Evolutionary conservation across 2,888 invertebrate genomes (phyloP).

Genomic region (Pedicia rivosa): DNA sequence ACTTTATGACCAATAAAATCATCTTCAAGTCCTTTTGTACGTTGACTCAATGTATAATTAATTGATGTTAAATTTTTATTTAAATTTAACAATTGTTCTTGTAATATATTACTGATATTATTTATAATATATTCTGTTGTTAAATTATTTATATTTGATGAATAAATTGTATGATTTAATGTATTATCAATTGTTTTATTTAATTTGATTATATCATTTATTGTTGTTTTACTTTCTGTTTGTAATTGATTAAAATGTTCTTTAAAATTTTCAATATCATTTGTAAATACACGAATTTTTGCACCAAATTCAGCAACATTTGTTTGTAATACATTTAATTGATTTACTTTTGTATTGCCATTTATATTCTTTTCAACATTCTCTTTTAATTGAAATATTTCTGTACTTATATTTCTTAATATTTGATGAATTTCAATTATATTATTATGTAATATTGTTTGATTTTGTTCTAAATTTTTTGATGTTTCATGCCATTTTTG

Average conservation of each 20-base stretch:
- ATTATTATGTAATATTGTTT: slow-evolving; percentile 40
- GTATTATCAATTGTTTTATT: slow-evolving; percentile 1
- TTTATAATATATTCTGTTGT: too few species aligned
- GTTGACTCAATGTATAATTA: slow-evolving; percentile 25
- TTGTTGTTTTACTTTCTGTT: slow-evolving; percentile 10
- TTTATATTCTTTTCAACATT: slow-evolving; percentile 20
- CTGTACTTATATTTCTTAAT: slow-evolving; percentile 35
- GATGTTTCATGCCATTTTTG: slow-evolving; percentile 56
- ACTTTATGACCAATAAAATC: slow-evolving; percentile 23
- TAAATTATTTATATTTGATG: too few species aligned
- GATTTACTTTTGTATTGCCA: slow-evolving; percentile 25
- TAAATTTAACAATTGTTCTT: background rate
- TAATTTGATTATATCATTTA: too few species aligned
- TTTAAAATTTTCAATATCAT: slow-evolving; percentile 25
- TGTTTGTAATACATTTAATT: slow-evolving; percentile 13
- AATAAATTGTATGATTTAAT: too few species aligned
- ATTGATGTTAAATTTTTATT: slow-evolving; percentile 19
- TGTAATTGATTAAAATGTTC: slow-evolving; percentile 22
- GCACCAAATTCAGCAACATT: slow-evolving; percentile 27
- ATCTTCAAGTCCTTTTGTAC: slow-evolving; percentile 19
- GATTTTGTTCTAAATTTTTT: slow-evolving; percentile 48
- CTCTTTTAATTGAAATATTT: slow-evolving; percentile 26
- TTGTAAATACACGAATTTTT: slow-evolving; percentile 20
- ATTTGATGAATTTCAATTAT: slow-evolving; percentile 39
- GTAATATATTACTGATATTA: too few species aligned